These are phyloP conservation scores for Ophonus ardosiacus DNA, from an alignment of 2,888 invertebrate genomes.

Conservation along the genomic window DNA sequence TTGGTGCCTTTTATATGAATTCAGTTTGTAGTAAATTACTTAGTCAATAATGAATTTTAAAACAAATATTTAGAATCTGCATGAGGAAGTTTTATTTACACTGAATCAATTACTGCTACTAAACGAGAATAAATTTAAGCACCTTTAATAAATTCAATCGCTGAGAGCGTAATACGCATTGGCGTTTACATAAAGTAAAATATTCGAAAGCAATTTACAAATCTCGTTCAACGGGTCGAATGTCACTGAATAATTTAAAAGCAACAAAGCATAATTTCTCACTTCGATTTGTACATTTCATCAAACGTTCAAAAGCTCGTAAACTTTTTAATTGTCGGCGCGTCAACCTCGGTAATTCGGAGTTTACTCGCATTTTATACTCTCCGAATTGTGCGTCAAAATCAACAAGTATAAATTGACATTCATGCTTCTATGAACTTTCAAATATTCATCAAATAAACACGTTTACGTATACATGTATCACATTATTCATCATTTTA, in stretches of 20 bases:
- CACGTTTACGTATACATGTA: background rate
- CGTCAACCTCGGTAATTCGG: conserved; percentile 29
- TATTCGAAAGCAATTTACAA: conserved; percentile 29
- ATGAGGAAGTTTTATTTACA: conserved; percentile 19
- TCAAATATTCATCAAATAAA: background rate
- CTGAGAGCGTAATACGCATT: background rate
- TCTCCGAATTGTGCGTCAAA: background rate
- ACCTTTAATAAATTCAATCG: conserved; percentile 12
- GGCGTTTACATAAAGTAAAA: background rate
- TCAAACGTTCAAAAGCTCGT: conserved; percentile 54
- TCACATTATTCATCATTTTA: background rate
- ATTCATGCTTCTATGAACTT: conserved; percentile 5
- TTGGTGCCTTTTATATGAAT: no score
- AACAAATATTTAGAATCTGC: conserved; percentile 2
- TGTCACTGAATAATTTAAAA: conserved; percentile 30
- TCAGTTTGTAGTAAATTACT: background rate
- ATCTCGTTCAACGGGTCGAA: background rate
- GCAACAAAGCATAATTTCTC: conserved; percentile 41
- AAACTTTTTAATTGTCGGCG: conserved; percentile 51
- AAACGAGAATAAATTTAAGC: background rate
- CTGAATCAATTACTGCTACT: conserved; percentile 3
- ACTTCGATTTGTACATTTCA: conserved; percentile 40
- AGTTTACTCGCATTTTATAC: conserved; percentile 9
- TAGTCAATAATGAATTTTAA: conserved; percentile 8
- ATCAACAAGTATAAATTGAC: conserved; percentile 4